phyloP scores from a whole-genome alignment of 1,140 invertebrate species.

The Anoplolepis gracilipes region DNA sequence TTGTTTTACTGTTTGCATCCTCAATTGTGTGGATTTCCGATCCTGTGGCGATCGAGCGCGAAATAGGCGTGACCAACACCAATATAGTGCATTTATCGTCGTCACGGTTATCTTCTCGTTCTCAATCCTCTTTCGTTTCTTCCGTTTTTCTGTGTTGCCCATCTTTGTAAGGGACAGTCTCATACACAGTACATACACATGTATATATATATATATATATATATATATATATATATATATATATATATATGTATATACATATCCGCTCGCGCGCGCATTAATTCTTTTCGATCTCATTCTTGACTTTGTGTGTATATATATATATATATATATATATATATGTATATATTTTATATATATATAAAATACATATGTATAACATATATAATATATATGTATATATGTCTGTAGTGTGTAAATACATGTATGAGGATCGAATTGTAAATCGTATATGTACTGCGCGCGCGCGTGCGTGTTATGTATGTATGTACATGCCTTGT shows the following conservation, averaged over 20 bases:
- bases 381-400: background rate
- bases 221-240: too few relatives aligned
- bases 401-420: conserved; percentile 12
- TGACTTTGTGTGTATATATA: conserved; percentile 31
- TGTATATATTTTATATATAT: conserved; percentile 7
- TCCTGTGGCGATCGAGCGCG: background rate
- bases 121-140: background rate
- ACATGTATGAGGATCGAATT: conserved; percentile 6
- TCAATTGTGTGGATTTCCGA: background rate
- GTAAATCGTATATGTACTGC: conserved; percentile 15
- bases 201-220: too few relatives aligned
- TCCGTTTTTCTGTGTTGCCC: background rate
- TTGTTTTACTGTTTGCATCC: conserved; percentile 5
- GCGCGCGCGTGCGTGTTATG: background rate
- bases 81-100: background rate
- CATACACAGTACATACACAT: background rate
- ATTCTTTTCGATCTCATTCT: conserved; percentile 35
- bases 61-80: background rate
- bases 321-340: conserved; percentile 8
- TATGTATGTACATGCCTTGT: conserved; percentile 20
- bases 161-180: background rate
- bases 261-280: conserved; percentile 15
- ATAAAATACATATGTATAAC: background rate
- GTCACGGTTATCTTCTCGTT: background rate
- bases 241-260: too few relatives aligned